Evolutionary conservation across 2,797 vertebrate species (phyloP).

Genomic region (Lateolabrax maculatus): DNA sequence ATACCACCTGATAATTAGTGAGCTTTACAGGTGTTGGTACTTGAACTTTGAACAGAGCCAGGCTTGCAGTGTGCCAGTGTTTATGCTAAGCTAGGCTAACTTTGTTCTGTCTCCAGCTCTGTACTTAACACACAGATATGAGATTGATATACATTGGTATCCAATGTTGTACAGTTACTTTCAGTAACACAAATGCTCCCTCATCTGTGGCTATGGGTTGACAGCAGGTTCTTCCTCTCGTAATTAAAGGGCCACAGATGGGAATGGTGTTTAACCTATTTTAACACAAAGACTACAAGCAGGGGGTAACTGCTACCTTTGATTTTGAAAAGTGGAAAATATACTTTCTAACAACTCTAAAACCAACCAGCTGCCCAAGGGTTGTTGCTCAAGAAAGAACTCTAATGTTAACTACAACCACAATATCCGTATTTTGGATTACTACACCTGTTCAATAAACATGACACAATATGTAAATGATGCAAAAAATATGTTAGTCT

Average conservation of each 20-base stretch:
- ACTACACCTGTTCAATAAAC: constrained; percentile 2
- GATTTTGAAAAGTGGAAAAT: neutral
- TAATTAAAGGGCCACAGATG: no score
- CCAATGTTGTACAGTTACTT: neutral
- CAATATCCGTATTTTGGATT: neutral
- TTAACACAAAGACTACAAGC: no score
- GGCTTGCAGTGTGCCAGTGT: neutral
- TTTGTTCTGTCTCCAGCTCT: no score
- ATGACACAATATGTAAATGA: neutral
- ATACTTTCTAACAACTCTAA: neutral
- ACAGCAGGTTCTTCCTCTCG: neutral
- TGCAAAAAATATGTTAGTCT: neutral
- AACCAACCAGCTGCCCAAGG: neutral
- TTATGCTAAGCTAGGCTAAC: no score
- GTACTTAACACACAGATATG: neutral
- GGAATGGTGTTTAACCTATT: no score
- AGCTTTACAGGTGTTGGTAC: neutral
- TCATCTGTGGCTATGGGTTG: neutral
- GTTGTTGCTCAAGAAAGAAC: neutral
- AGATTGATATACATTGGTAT: no score
- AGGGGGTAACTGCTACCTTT: no score
- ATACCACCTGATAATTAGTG: neutral
- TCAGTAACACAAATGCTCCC: neutral
- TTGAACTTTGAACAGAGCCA: neutral
- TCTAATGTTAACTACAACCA: neutral